These are phyloP conservation scores for Calidris pygmaea DNA, from an alignment of 2,113 vertebrate species.

Conservation along the genomic window DNA sequence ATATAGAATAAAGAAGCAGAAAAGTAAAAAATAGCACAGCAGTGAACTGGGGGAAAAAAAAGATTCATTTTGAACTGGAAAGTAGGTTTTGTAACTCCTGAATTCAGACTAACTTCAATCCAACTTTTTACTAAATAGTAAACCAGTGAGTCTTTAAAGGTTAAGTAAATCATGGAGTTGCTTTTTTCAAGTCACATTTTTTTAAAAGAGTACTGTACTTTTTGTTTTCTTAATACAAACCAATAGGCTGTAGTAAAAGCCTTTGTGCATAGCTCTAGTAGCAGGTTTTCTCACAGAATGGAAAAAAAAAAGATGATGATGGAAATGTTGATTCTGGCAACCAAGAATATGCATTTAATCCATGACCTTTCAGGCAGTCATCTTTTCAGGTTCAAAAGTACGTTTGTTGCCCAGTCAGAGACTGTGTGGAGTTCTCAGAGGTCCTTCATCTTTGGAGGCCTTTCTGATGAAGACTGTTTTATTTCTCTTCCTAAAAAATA, in stretches of 20 bases:
- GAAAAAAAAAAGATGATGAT: not conserved
- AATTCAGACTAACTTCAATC: not conserved
- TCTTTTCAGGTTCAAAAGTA: not conserved
- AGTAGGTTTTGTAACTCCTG: not conserved
- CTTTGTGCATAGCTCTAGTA: conserved; percentile 18
- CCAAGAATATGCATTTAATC: not conserved
- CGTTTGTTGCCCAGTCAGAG: not conserved
- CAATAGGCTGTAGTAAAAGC: not conserved
- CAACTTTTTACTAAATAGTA: conserved; percentile 2
- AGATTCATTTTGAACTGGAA: not conserved
- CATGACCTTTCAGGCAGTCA: not conserved
- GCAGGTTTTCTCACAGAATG: conserved; percentile 12
- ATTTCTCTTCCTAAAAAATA: not conserved
- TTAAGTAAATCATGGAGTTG: not conserved
- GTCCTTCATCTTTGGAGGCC: not conserved
- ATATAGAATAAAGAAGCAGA: not conserved
- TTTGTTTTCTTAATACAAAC: conserved; percentile 21
- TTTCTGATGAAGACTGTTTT: not conserved
- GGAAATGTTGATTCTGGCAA: conserved; percentile 45
- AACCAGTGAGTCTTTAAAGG: not conserved
- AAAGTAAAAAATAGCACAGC: not conserved
- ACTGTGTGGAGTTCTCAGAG: not conserved
- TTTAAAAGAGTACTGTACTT: not conserved
- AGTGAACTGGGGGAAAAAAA: not conserved
- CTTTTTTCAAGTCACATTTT: not conserved